Base-by-base conservation (phyloP, 2,888 invertebrate genomes). In the Drosophila rubida region DNA sequence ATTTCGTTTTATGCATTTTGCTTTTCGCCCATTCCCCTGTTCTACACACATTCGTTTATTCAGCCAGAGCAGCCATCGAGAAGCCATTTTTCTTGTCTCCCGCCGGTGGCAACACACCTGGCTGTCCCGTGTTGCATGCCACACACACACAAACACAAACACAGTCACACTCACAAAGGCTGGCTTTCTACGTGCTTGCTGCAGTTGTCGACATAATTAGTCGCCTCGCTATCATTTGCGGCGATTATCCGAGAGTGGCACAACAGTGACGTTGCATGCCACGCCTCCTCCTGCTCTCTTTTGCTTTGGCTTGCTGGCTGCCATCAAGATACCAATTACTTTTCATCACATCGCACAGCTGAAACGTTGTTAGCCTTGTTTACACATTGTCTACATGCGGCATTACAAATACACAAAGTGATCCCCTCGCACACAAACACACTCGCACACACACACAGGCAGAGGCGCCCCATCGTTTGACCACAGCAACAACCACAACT, bases 381-480 rank as follows among this genome's bases (percentile, higher is more conserved):
- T 87, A 87, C 81, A 88, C 71, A 83, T 75, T 88, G 83, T 83
- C 76, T 69, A 85, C 87, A 82, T 45, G 61, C 30, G 44, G 60
- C 58, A 80, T 68, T 78, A 72, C 73, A 70, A 70, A 44, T 44
- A 23, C 14, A 14, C 8, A 32, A 39, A 41, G 48, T 35, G n/a
- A 32, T 32, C 37, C 25, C 14, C 49, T 25, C 27, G 8, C 30
- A 7, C 45, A 0, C 11, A 19, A 5, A 9, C 9, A 8, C n/a
- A 13, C 13, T n/a, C 48, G 11, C 13, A 37, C 35, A 35, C 9
- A 35, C 19, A 48, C n/a, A 22, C 22, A 14, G 5, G 14, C 14
- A 22, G 8, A 27, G 2, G 19, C 37, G 23, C 35, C 41, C 58
- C 37, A 16, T 51, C 58, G 37, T 41, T 66, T 70, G 69, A 73